Conservation (phyloP, 2,797 vertebrate genomes). For the Spinus olivaceus region DNA sequence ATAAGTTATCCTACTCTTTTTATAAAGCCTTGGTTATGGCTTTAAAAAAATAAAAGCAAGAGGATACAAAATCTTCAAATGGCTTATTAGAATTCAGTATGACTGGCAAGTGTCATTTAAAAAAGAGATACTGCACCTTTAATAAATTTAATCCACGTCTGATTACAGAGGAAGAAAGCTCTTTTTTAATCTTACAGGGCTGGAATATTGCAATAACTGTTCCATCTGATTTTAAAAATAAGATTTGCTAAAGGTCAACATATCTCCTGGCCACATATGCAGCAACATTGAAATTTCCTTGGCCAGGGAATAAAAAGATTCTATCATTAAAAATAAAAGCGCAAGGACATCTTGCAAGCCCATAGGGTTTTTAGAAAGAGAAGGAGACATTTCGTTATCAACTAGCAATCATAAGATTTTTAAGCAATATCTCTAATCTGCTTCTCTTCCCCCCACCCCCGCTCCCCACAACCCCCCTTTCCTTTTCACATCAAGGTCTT, state of each 20-base stretch:
- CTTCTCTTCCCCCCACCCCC: constrained; percentile 61
- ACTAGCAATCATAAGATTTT: constrained; percentile 80
- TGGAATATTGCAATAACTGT: constrained; percentile 84
- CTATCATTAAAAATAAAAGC: constrained; percentile 88
- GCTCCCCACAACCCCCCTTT: constrained; percentile 61
- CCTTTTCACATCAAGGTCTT: constrained; percentile 84
- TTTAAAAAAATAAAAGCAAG: constrained; percentile 15
- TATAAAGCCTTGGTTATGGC: constrained; percentile 28
- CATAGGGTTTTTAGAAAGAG: constrained; percentile 75
- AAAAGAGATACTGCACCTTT: constrained; percentile 72
- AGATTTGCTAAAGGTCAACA: constrained; percentile 90
- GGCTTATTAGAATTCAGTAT: constrained; percentile 68
- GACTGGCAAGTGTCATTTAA: constrained; percentile 72
- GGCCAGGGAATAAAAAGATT: constrained; percentile 88
- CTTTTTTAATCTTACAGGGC: constrained; percentile 79
- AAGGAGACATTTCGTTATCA: constrained; percentile 83
- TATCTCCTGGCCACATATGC: constrained; percentile 85
- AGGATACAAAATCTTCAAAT: constrained; percentile 43
- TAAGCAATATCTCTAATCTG: constrained; percentile 82
- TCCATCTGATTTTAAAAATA: constrained; percentile 83
- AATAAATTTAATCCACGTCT: constrained; percentile 80
- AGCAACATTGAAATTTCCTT: constrained; percentile 83
- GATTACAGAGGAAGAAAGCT: constrained; percentile 76
- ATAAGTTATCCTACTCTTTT: constrained; percentile 31
- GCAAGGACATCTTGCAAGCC: constrained; percentile 76